Conservation (phyloP, 1,140 invertebrate genomes). For the Drosophila orosa region DNA sequence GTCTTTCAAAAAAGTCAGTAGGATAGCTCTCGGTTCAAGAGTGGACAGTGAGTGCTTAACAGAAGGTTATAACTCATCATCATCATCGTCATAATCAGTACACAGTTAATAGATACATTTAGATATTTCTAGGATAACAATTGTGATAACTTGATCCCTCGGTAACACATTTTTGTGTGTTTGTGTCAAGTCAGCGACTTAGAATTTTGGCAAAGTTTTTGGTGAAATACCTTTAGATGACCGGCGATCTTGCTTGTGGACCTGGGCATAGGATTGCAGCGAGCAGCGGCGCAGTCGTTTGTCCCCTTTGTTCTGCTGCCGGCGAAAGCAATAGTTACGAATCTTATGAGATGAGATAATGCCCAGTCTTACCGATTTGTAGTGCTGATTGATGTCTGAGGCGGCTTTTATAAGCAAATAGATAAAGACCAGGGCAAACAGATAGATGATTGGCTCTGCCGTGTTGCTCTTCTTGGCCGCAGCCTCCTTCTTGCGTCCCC, state of each 20-base stretch:
- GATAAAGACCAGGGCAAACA: slow-evolving; percentile 77
- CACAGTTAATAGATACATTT: slow-evolving; percentile 40
- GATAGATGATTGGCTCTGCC: slow-evolving; percentile 78
- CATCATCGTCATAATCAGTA: slow-evolving; percentile 15
- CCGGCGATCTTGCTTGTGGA: slow-evolving; percentile 70
- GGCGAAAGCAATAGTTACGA: slow-evolving; percentile 17
- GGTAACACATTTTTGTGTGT: slow-evolving; percentile 18
- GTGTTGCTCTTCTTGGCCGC: slow-evolving; percentile 61
- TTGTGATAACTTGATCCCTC: slow-evolving; percentile 61
- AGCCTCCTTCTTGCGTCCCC: slow-evolving; percentile 48
- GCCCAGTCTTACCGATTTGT: slow-evolving; percentile 67
- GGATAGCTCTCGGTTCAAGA: slow-evolving; percentile 24
- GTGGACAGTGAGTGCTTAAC: slow-evolving; percentile 52
- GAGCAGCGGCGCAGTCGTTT: slow-evolving; percentile 77
- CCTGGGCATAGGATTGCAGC: slow-evolving; percentile 76
- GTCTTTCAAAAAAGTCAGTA: slow-evolving; percentile 46
- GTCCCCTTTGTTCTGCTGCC: slow-evolving; percentile 75
- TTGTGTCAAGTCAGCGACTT: slow-evolving; percentile 41
- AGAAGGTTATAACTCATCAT: slow-evolving; percentile 22
- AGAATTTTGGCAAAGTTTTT: slow-evolving; percentile 83
- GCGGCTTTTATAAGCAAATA: slow-evolving; percentile 76
- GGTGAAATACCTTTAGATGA: slow-evolving; percentile 82
- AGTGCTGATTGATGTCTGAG: slow-evolving; percentile 81
- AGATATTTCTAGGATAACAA: slow-evolving; percentile 52
- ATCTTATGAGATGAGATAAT: not conserved